Base-by-base conservation (phyloP, 2,888 invertebrate genomes). In the Diaphora mendica region DNA sequence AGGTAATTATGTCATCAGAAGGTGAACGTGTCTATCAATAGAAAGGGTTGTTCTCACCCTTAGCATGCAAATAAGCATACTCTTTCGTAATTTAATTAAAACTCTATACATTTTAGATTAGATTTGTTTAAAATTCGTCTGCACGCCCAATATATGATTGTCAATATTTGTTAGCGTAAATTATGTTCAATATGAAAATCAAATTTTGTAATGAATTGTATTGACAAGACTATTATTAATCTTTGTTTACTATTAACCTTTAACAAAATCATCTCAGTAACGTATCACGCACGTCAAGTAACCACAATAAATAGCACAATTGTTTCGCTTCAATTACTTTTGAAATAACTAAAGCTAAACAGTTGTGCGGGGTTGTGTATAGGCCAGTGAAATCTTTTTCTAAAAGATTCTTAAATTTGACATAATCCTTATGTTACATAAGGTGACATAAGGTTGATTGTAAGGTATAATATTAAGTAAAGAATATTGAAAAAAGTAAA, bases 141-240 rank as follows among this genome's bases (percentile, higher is more conserved):
- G 13, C 42, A 15, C 64, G 26, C 65, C 26, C 59, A 79, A 74
- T 72, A 73, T 74, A 69, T 73, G 51, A 55, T 30, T 67, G 55
- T 68, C 64, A 65, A 65, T 76, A 72, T 78, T 59, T 26, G 26
- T n/a, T 26, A 20, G 4, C 13, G 11, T 13, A 4, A 59, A 26
- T 59, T 26, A 13, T 13, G 9, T 59, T 59, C 13, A 59, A 59
- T 55, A 23, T 59, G 13, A 59, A 4, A 13, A 26, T 59, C 11
- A 26, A n/a, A 8, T 55, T 55, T 13, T 44, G 17, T 0, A 44
- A 44, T 13, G 17, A 15, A 44, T 44, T 17, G 3, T 44, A 17
- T 44, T 3, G 13, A 44, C 17, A 44, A 15, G 17, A 44, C 44
- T 39, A 17, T 15, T 44, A 44, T 44, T 44, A 48, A 20, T 5